phyloP scores from a whole-genome alignment of 2,888 invertebrate species.

The Yponomeuta sedellus region DNA sequence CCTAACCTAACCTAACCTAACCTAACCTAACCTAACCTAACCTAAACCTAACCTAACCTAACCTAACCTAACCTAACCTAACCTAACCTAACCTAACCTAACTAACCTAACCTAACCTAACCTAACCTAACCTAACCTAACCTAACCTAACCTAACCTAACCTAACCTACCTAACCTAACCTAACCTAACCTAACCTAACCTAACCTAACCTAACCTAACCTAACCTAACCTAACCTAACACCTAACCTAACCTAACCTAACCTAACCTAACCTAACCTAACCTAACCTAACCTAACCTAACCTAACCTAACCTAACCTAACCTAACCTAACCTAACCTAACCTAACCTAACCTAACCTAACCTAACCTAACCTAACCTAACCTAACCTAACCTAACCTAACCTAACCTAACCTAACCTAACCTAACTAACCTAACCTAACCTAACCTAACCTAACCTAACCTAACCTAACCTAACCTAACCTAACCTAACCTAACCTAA shows the following conservation, averaged over 20 bases:
- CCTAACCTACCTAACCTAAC: neutral
- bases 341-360: constrained; percentile 20
- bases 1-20: no score
- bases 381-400: constrained; percentile 20
- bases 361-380: constrained; percentile 20
- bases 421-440: constrained; percentile 19
- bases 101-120: constrained; percentile 20
- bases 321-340: constrained; percentile 20
- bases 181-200: constrained; percentile 17
- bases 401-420: constrained; percentile 20
- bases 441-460: constrained; percentile 19
- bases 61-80: constrained; percentile 18
- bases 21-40: no score
- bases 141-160: constrained; percentile 19
- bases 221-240: neutral
- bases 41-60: constrained; percentile 2
- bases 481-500: constrained; percentile 19
- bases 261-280: constrained; percentile 21
- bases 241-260: constrained; percentile 13
- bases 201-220: constrained; percentile 20
- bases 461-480: constrained; percentile 19
- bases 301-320: constrained; percentile 20
- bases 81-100: constrained; percentile 19
- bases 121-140: constrained; percentile 21
- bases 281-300: constrained; percentile 20